Conservation (phyloP, 1,140 invertebrate species). For the Apocrypta bakeri region DNA sequence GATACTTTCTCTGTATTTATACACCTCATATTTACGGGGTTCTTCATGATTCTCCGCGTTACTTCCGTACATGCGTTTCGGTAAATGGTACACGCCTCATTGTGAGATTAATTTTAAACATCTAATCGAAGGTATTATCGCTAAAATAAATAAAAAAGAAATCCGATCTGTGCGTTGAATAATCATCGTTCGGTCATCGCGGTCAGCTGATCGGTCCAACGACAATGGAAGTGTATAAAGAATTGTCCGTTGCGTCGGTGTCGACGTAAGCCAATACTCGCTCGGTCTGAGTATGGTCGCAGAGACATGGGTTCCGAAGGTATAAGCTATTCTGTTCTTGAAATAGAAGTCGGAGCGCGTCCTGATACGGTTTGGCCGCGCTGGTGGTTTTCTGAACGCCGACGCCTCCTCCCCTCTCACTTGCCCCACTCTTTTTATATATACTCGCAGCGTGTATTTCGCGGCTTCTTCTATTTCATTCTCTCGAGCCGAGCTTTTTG, state of each 20-base stretch:
- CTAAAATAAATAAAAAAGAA: no score
- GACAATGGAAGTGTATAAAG: background rate
- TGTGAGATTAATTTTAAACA: no score
- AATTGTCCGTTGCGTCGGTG: background rate
- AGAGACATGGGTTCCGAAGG: conserved; percentile 50
- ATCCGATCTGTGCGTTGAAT: no score
- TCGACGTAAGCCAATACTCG: conserved; percentile 27
- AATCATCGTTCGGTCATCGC: no score
- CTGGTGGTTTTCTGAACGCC: conserved; percentile 63
- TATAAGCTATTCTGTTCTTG: conserved; percentile 66
- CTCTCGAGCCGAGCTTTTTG: conserved; percentile 46
- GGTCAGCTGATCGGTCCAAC: background rate
- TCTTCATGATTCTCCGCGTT: background rate
- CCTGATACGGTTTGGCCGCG: conserved; percentile 64
- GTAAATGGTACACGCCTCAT: no score
- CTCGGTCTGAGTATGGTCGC: conserved; percentile 13
- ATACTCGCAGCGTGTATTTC: conserved; percentile 2
- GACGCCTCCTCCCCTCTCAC: conserved; percentile 58
- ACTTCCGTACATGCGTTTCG: background rate
- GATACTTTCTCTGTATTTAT: conserved; percentile 26
- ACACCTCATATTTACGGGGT: conserved; percentile 8
- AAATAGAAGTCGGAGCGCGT: conserved; percentile 69
- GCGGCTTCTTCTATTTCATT: conserved; percentile 51
- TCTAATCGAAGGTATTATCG: no score
- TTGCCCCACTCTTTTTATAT: conserved; percentile 30